Conservation (phyloP, 2,888 invertebrate genomes). For the Ischnura elegans region DNA sequence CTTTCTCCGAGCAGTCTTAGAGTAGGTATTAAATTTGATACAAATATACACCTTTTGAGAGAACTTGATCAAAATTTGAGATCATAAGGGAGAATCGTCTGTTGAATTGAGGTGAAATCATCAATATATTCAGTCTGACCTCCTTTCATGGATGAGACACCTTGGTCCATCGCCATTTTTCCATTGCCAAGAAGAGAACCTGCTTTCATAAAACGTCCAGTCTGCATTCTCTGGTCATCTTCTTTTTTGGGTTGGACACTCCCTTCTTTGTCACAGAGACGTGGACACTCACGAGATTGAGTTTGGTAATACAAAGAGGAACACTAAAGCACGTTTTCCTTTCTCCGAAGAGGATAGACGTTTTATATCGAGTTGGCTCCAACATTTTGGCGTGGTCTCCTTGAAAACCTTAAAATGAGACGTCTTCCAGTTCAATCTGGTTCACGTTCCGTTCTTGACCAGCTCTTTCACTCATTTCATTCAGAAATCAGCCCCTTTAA, state of each 20-base stretch:
- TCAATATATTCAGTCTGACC: neutral
- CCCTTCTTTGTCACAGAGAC: neutral
- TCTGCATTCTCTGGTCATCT: neutral
- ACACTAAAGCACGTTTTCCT: neutral
- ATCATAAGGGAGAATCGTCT: too few species aligned
- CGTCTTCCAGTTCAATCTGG: neutral
- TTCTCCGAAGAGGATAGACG: neutral
- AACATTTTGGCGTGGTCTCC: neutral
- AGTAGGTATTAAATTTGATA: too few species aligned
- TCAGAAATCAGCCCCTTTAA: neutral
- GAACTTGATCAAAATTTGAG: too few species aligned
- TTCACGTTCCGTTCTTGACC: neutral
- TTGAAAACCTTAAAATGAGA: neutral
- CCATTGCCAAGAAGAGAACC: conserved; percentile 18
- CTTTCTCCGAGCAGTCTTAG: too few species aligned
- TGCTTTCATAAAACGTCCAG: neutral
- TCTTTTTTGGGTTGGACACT: neutral
- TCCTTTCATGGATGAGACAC: neutral
- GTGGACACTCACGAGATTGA: neutral
- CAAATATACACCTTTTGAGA: too few species aligned
- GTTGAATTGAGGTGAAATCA: neutral
- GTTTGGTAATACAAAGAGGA: neutral
- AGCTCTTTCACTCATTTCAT: neutral
- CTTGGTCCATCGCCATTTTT: conserved; percentile 17
- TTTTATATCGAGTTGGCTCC: neutral